These are phyloP conservation scores for Rhinichthys klamathensis DNA, from an alignment of 2,113 vertebrate species.

Conservation along the genomic window DNA sequence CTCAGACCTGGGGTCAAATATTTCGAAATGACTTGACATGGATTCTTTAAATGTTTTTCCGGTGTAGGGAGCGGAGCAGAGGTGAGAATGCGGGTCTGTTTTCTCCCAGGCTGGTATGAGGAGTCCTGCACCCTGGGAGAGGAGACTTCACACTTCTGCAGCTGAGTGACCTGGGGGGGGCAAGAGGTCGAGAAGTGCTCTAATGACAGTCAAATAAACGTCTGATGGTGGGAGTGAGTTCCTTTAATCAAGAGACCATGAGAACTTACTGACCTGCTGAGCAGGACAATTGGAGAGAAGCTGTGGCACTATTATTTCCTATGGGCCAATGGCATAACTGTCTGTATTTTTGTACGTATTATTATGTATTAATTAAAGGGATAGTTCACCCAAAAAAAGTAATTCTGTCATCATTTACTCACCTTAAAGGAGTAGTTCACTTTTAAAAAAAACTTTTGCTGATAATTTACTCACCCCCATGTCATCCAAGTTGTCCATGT, in stretches of 20 bases:
- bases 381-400: background rate
- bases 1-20: background rate
- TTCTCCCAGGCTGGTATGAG: constrained; percentile 28
- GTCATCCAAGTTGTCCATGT: too few species aligned
- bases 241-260: constrained; percentile 34
- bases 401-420: too few species aligned
- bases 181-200: constrained; percentile 47
- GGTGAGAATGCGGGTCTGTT: background rate
- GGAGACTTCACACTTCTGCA: constrained; percentile 56
- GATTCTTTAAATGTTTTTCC: background rate
- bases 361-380: background rate
- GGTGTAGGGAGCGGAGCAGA: background rate
- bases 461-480: too few species aligned
- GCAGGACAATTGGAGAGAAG: background rate
- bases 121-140: constrained; percentile 32
- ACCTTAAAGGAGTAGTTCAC: too few species aligned
- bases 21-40: background rate
- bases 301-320: background rate
- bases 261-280: constrained; percentile 33
- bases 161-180: constrained; percentile 42
- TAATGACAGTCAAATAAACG: constrained; percentile 54
- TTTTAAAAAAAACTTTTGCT: too few species aligned
- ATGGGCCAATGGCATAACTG: background rate
- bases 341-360: background rate
- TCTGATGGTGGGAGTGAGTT: constrained; percentile 46